These are phyloP conservation scores for Esox lucius DNA, from an alignment of 2,797 vertebrate genomes.

Conservation along the genomic window DNA sequence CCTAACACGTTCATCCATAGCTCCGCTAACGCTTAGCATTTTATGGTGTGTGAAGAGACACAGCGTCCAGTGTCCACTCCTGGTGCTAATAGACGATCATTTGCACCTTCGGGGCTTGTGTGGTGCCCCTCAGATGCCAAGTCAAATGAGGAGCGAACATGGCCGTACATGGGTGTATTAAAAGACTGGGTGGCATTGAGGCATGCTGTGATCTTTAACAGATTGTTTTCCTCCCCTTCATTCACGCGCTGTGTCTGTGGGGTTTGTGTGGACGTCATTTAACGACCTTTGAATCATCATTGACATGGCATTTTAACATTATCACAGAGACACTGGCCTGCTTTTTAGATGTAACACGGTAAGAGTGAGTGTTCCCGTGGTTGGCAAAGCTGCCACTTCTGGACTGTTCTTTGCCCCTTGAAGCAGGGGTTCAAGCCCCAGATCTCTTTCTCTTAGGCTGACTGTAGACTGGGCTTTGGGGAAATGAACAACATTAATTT, in stretches of 20 bases:
- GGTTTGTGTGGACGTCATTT: background rate
- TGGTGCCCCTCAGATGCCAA: background rate
- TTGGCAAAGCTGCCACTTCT: too few species aligned
- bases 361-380: too few species aligned
- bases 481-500: too few species aligned
- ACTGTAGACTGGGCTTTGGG: too few species aligned
- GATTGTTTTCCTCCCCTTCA: background rate
- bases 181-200: slow-evolving; percentile 5
- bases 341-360: background rate
- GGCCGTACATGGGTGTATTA: background rate
- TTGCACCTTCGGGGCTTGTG: slow-evolving; percentile 15
- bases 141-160: background rate
- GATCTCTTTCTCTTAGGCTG: too few species aligned
- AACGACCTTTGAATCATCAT: background rate
- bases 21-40: background rate
- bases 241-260: too few species aligned
- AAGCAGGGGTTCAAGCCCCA: too few species aligned
- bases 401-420: too few species aligned
- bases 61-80: background rate
- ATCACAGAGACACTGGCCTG: background rate
- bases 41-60: slow-evolving; percentile 1
- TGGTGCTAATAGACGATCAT: background rate
- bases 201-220: slow-evolving; percentile 9
- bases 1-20: background rate
- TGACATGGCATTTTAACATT: background rate